Evolutionary conservation across 1,140 invertebrate species (phyloP), one percentile per base, ranked within the genome.

Genomic region (Daktulosphaira vitifoliae): DNA sequence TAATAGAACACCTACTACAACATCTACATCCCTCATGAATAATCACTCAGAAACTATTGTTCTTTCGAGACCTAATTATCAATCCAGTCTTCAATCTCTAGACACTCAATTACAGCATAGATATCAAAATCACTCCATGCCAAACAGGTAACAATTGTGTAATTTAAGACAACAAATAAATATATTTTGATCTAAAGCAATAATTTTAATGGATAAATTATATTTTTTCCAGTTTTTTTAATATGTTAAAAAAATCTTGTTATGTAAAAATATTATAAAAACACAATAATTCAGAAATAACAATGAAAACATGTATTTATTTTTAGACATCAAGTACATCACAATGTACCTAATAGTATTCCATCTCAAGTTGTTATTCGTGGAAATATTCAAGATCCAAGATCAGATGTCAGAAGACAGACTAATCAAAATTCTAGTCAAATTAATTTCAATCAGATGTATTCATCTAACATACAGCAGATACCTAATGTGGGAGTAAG

Each of bases 331-430:
- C 25, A 37, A 33, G 13, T 16, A 11, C 25, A 62, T 62, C 25
- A 62, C 20, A 33, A 11, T 33, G 8, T 33, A 11, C 8, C 56
- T 29, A 62, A 62, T 62, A 62, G 46, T 46, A 33, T 48, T 0
- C 56, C 56, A 15, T 62, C 42, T 7, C 42, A 62, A n/a, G 56
- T 62, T 15, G 42, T 48, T 6, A 62, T 62, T 3, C n/a, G 42
- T 18, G 42, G 56, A 29, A 25, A 39, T 22, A 7, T 44, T 46
- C 42, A 48, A 15, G 56, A 62, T 9, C 16, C 42, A 11, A 44
- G 25, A 20, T 48, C 42, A n/a, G 56, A 62, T 1, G 46, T 46
- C 56, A 46, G 56, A 46, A 62, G 56, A 48, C 56, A 62, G 44
- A 7, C 18, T 15, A 48, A 62, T 22, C 56, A 62, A 33, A 62